Base-by-base conservation (phyloP, 2,113 vertebrate species). In the Leptobrachium ailaonicum region DNA sequence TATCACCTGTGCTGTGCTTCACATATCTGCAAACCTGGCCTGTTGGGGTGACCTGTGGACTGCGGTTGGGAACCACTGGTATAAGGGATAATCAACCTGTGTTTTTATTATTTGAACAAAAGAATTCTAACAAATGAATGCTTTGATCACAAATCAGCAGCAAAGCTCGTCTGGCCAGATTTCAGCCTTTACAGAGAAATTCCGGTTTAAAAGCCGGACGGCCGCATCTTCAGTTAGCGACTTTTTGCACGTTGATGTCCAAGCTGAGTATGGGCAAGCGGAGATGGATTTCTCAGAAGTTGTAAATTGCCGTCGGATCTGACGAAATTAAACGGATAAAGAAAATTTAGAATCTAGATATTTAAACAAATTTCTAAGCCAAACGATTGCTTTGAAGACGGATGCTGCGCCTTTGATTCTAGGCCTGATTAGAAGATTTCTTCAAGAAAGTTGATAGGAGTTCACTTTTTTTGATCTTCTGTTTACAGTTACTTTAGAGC, bases 401-500 rank as follows among this genome's bases (percentile, higher is more conserved):
- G 41, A 70, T 70, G 67, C 32, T 20, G 66, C 13, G 75, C 47
- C 66, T 77, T 76, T 77, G 66, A 77, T 77, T 77, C 64, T 7
- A 62, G 75, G 54, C 64, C 67, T 77, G 76, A 77, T 77, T 77
- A 70, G 53, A 77, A 60, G 41, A 20, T 66, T 70, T 69, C 42
- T 77, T 70, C 53, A 67, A 43, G 53, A 44, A 62, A 77, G 67
- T 70, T 77, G 76, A 70, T 77, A 62, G 76, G 66, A 77, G 76
- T 70, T 70, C 41, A 69, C n/a, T 63, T 77, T 63, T 77, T 77
- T 77, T 77, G 75, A 77, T 77, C 75, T 77, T 69, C 12, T 11
- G 75, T 77, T 77, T 77, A 58, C 64, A 67, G 75, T 68, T 69
- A 58, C 47, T 12, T 41, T 68, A 50, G 45, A 40, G 47, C 66